Conservation (phyloP, 1,140 invertebrate species). For the Grapholita molesta region DNA sequence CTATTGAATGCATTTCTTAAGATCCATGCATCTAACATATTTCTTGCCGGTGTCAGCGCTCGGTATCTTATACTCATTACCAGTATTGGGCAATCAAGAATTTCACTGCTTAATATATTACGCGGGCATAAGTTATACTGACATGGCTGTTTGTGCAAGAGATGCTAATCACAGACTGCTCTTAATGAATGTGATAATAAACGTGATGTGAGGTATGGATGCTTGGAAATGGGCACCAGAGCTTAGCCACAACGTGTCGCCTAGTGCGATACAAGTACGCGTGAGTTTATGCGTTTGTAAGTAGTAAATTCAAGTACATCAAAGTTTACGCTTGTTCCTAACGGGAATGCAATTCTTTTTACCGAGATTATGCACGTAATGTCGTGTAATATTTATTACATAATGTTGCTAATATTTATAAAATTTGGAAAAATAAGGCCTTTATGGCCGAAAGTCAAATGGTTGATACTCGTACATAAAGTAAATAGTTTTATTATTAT, state of each 20-base stretch:
- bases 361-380: no score
- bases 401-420: no score
- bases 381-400: no score
- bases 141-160: conserved; percentile 7
- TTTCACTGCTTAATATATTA: background rate
- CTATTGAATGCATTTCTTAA: background rate
- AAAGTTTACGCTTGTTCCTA: background rate
- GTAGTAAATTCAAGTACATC: background rate
- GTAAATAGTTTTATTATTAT: no score
- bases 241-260: no score
- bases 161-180: conserved; percentile 4
- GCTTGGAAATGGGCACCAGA: no score
- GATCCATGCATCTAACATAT: background rate
- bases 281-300: no score
- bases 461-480: no score
- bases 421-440: no score
- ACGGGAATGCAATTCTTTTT: no score
- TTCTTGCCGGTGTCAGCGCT: background rate
- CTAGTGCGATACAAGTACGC: no score
- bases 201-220: background rate
- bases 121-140: conserved; percentile 3
- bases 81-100: background rate
- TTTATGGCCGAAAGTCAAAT: no score
- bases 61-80: conserved; percentile 8
- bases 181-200: conserved; percentile 13